Conservation (phyloP, 2,888 invertebrate species). For the Diploptera punctata region DNA sequence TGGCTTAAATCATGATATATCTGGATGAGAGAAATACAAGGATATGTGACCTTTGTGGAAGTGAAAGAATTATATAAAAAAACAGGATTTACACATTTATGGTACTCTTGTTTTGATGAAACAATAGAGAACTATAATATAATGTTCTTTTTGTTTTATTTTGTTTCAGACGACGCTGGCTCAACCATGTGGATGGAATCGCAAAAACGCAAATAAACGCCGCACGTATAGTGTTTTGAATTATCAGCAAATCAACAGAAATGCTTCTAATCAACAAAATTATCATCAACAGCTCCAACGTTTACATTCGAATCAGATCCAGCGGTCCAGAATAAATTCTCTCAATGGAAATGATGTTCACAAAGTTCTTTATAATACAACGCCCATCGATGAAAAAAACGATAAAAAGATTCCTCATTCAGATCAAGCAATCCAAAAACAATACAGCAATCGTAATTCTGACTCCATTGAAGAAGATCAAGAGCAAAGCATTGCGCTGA, state of each 20-base stretch:
- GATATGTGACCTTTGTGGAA: too few species aligned
- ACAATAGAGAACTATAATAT: too few species aligned
- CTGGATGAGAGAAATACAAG: too few species aligned
- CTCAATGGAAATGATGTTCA: not conserved
- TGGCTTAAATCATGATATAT: too few species aligned
- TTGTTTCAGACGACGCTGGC: conserved; percentile 57
- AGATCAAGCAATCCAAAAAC: not conserved
- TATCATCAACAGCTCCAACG: not conserved
- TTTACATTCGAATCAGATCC: not conserved
- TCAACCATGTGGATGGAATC: conserved; percentile 38
- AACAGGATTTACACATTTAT: too few species aligned
- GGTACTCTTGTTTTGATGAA: too few species aligned
- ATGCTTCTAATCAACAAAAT: not conserved
- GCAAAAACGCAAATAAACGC: conserved; percentile 41
- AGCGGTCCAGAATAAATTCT: not conserved
- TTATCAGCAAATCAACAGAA: not conserved
- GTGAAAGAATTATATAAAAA: too few species aligned
- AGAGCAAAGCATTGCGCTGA: not conserved
- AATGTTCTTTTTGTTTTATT: too few species aligned
- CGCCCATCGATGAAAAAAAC: not conserved
- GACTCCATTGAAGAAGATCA: not conserved
- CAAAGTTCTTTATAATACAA: not conserved
- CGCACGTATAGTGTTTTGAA: conserved; percentile 52
- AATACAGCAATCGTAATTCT: not conserved
- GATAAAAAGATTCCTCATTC: too few species aligned